phyloP scores from a whole-genome alignment of 2,113 vertebrate genomes.

The Catagonus wagneri region DNA sequence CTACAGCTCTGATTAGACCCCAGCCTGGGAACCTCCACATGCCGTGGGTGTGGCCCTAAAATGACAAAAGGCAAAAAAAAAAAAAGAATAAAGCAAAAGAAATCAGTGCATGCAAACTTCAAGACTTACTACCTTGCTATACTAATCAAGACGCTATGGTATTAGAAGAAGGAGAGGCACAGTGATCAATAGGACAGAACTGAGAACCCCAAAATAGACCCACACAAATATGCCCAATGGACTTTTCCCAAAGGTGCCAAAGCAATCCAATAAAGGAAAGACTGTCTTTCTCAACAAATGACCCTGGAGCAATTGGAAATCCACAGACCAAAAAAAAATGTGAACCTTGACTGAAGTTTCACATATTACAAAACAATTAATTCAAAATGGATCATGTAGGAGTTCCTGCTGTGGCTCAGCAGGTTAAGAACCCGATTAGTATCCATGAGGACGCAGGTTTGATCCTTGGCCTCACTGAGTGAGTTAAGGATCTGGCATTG shows the following conservation, averaged over 20 bases:
- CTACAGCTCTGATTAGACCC: no score
- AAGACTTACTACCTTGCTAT: neutral
- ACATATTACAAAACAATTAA: neutral
- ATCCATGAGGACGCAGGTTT: no score
- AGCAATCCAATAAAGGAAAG: neutral
- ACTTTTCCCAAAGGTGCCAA: conserved; percentile 9
- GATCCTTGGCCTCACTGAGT: no score
- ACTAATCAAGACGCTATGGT: neutral
- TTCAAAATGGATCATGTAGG: neutral
- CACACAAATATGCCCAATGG: neutral
- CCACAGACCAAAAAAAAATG: neutral
- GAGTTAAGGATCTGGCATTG: no score
- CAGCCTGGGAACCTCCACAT: no score
- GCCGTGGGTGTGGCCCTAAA: no score
- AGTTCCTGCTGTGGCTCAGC: no score
- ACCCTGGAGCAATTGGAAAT: neutral
- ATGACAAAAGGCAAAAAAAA: no score
- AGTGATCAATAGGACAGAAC: neutral
- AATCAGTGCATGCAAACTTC: neutral
- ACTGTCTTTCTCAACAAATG: neutral
- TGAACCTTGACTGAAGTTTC: neutral
- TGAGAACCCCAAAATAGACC: neutral
- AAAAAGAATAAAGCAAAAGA: neutral
- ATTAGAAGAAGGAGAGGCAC: neutral
- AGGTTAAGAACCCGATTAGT: no score